These are phyloP conservation scores for Catonia carolina DNA, from an alignment of 2,888 invertebrate genomes.

Conservation along the genomic window DNA sequence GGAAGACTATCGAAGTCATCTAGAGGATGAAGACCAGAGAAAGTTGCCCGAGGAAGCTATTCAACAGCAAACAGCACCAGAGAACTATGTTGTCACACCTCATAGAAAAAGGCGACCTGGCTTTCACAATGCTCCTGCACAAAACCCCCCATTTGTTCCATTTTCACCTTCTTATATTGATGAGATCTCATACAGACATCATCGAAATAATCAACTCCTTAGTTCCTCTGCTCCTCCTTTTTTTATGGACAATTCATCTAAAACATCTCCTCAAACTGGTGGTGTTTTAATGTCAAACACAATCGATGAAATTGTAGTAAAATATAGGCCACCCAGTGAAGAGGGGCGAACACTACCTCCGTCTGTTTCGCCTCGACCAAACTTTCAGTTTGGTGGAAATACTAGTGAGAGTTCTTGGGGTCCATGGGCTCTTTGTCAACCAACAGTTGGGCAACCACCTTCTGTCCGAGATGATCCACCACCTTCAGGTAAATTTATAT, in stretches of 20 bases:
- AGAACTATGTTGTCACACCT: conserved; percentile 80
- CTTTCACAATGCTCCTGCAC: conserved; percentile 79
- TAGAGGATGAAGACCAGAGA: conserved; percentile 33
- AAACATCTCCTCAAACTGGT: conserved; percentile 25
- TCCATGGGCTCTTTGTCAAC: conserved; percentile 58
- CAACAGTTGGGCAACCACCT: conserved; percentile 48
- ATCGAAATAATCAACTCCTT: conserved; percentile 48
- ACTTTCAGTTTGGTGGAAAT: conserved; percentile 27
- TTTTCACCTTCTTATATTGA: conserved; percentile 70
- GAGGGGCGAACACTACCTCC: conserved; percentile 51
- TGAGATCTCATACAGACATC: conserved; percentile 46
- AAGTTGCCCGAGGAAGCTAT: conserved; percentile 59
- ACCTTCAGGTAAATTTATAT: conserved; percentile 23
- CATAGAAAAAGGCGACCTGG: conserved; percentile 80
- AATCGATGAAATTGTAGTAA: conserved; percentile 42
- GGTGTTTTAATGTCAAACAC: conserved; percentile 24
- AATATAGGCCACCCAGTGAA: conserved; percentile 62
- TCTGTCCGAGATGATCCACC: conserved; percentile 31
- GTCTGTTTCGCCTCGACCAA: conserved; percentile 31
- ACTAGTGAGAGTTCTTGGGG: conserved; percentile 51
- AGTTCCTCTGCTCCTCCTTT: conserved; percentile 69
- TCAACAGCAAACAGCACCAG: conserved; percentile 64
- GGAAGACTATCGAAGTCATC: conserved; percentile 33
- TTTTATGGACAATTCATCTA: conserved; percentile 37
- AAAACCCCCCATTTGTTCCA: conserved; percentile 80